Base-by-base conservation (phyloP, 2,797 vertebrate species). In the Arrhamphus sclerolepis region DNA sequence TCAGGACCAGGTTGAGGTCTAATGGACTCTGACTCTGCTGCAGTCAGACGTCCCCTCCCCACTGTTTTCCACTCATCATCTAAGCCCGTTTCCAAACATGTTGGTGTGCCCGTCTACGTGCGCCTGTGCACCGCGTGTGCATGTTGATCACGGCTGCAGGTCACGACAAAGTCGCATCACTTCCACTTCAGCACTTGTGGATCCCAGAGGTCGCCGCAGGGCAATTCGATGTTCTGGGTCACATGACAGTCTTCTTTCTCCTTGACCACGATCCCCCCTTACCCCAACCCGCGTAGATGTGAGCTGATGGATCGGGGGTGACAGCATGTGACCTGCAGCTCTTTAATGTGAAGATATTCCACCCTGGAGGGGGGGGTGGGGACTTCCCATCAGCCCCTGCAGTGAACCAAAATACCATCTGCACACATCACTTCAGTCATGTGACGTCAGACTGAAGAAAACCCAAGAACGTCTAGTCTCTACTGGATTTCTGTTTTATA, bases 121-220 rank as follows among this genome's bases (percentile, higher is more conserved):
- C 13, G 14, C 34, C 34, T 38, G 34, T 14, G 34, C 34, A 4
- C 34, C 4, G 5, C 34, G 14, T 16, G 34, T 16, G 11, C 13
- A 38, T 5, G 34, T 38, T 38, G 88, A 73, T 3, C n/a, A 16
- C 6, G 85, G 8, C 70, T 75, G 21, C 65, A 80, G 92, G 92
- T 94, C 88, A 89, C 83, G 89, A 88, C 82, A 81, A 87, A 84
- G 87, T 90, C 92, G 46, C 88, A 89, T 95, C 86, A 82, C 88
- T 95, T 96, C 93, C 93, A 92, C 91, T 87, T 92, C 89, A 93
- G 92, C 95, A 94, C 95, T 91, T 92, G 72, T 67, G 89, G 94
- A 93, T 94, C 94, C 81, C 62, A 46, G 62, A 76, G 95, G 95
- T 95, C 91, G 90, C 80, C 67, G 75, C 80, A 86, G 70, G 66